These are phyloP conservation scores for Chaenodraco wilsoni DNA, from an alignment of 2,797 vertebrate genomes.

Conservation along the genomic window DNA sequence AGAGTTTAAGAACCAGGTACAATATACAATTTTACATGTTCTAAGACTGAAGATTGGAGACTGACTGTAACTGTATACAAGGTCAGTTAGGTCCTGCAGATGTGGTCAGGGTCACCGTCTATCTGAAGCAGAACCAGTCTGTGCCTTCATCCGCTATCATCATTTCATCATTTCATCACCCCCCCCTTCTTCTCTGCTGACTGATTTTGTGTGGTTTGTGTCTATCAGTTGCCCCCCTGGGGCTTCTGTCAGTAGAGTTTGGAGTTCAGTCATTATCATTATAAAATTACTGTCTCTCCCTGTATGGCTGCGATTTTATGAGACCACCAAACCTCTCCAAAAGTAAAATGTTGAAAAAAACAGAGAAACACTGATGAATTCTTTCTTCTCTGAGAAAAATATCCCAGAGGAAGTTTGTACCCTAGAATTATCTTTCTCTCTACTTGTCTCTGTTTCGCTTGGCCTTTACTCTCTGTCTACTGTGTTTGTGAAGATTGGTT, in stretches of 20 bases:
- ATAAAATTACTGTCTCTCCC: constrained; percentile 74
- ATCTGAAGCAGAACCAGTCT: constrained; percentile 56
- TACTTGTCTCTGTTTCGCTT: constrained; percentile 40
- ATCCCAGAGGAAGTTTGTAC: constrained; percentile 78
- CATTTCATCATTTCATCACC: constrained; percentile 34
- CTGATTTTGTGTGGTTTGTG: constrained; percentile 67
- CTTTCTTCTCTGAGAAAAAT: constrained; percentile 73
- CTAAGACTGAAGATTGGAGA: constrained; percentile 1
- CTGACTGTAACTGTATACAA: constrained; percentile 58
- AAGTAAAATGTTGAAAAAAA: constrained; percentile 41
- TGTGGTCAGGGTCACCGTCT: constrained; percentile 59
- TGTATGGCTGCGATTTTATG: constrained; percentile 75
- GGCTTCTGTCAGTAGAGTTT: constrained; percentile 68
- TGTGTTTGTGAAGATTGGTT: constrained; percentile 72
- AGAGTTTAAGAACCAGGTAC: background rate
- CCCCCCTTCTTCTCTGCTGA: constrained; percentile 27
- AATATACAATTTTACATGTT: background rate
- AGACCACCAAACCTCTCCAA: constrained; percentile 74
- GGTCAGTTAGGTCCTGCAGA: constrained; percentile 41
- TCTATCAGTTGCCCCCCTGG: constrained; percentile 70
- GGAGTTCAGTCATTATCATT: constrained; percentile 77
- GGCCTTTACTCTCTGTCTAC: constrained; percentile 54
- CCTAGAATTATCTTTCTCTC: constrained; percentile 77
- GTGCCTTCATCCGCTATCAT: constrained; percentile 57
- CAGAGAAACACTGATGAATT: constrained; percentile 62